phyloP scores from a whole-genome alignment of 2,888 invertebrate genomes.

The Orthosia gracilis region DNA sequence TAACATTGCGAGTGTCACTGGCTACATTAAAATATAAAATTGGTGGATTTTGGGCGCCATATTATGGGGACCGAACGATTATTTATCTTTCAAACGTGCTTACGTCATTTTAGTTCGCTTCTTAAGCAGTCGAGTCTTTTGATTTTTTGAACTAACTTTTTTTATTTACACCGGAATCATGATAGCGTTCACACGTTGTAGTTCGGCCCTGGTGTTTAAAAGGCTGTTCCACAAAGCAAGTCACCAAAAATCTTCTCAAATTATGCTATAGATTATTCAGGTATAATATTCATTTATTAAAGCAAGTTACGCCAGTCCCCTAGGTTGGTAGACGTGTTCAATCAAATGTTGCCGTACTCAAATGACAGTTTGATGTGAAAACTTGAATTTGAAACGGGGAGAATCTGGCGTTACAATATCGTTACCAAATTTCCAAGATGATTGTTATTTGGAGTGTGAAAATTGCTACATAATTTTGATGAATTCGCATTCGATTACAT shows the following conservation, averaged over 20 bases:
- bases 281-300: conserved; percentile 37
- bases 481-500: not conserved
- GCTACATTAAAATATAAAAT: too few relatives aligned
- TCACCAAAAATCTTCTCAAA: not conserved
- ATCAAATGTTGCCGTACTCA: conserved; percentile 46
- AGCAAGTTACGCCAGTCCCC: conserved; percentile 17
- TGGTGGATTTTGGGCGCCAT: too few relatives aligned
- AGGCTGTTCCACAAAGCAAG: not conserved
- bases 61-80: too few relatives aligned
- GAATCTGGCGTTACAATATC: conserved; percentile 45
- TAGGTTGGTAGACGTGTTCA: conserved; percentile 36
- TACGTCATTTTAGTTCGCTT: too few relatives aligned
- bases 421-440: conserved; percentile 34
- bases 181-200: too few relatives aligned
- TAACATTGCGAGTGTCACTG: too few relatives aligned
- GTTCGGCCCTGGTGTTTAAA: too few relatives aligned
- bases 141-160: too few relatives aligned
- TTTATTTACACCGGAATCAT: too few relatives aligned
- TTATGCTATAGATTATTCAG: conserved; percentile 37
- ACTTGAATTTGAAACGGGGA: conserved; percentile 49
- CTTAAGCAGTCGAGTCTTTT: too few relatives aligned
- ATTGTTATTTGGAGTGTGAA: conserved; percentile 46
- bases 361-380: conserved; percentile 59
- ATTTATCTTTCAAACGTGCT: too few relatives aligned
- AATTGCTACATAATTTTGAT: conserved; percentile 39